phyloP scores from a whole-genome alignment of 2,113 vertebrate species.

The Cinclus cinclus region DNA sequence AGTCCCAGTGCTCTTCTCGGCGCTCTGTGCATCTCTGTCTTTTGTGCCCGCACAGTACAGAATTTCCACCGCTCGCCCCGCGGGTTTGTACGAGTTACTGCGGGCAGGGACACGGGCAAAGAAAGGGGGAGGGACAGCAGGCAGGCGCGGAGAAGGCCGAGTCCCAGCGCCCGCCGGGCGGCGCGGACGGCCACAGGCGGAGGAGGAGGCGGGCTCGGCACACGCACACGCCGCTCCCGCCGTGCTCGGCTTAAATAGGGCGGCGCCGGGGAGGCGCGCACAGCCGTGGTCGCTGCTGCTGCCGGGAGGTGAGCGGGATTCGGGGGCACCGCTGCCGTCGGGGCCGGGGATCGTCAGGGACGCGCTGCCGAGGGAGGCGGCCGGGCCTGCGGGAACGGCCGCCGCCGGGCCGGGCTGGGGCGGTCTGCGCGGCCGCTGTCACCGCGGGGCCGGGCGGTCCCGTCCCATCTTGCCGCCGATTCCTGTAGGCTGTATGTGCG shows the following conservation, averaged over 20 bases:
- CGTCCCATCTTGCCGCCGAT: background rate
- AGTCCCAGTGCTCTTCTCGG: accelerated
- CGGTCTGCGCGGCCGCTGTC: background rate
- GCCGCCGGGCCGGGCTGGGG: background rate
- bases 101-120: no score
- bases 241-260: conserved; percentile 36
- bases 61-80: accelerated
- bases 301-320: background rate
- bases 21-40: accelerated
- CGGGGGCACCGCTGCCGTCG: accelerated
- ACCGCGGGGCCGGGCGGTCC: background rate
- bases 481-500: background rate
- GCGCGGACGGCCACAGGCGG: background rate
- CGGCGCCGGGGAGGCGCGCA: background rate
- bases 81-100: accelerated
- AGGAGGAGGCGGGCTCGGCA: background rate
- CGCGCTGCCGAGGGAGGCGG: background rate
- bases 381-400: background rate
- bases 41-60: accelerated
- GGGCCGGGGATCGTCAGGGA: background rate
- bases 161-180: background rate
- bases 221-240: background rate
- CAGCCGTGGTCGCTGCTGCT: accelerated
- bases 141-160: background rate
- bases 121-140: no score